Evolutionary conservation across 2,113 vertebrate genomes (phyloP), one percentile per base, ranked within the genome.

Genomic region (Erpornis zantholeuca): DNA sequence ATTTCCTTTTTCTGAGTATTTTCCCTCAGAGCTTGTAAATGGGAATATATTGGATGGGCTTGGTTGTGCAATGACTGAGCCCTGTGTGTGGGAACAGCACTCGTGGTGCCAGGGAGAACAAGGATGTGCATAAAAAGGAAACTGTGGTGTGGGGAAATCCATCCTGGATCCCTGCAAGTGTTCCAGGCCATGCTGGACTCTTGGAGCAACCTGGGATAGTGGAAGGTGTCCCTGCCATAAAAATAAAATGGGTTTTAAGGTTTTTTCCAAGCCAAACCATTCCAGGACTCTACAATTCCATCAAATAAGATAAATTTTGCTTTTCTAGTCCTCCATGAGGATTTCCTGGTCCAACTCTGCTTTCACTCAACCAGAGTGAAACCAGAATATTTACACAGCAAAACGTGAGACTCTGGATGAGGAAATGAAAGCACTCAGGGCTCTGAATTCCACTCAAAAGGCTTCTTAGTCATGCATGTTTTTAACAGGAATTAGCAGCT

Each of bases 11-110:
- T 20, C 36, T 4, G 16, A 70, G 22, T 53, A 28, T 78, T 90
- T 88, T 49, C 52, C 40, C 35, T 53, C 45, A 42, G 71, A n/a
- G 35, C 76, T 78, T 75, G 75, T 57, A 70, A 83, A 78, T 66
- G 88, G 81, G 80, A 70, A 53, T 52, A 2, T 0, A 3, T 63
- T 76, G 44, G 38, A 35, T 82, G 22, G n/a, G 7, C 18, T 72
- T 88, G 90, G 53, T n/a, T 82, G 68, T 38, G 53, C 57, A 72
- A 23, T 89, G 73, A 94, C 83, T 89, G 61, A 96, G 61, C 28
- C 77, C n/a, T 0, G 1, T 12, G 65, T 27, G 86, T 44, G 69
- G 86, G 92, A 86, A 60, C 44, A 75, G 10, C 23, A 68, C 84
- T 78, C 7, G 36, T 57, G 73, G 83, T 72, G 72, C 57, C 83